phyloP scores from a whole-genome alignment of 2,888 invertebrate species.

The Chalcosyrphus nemorum region DNA sequence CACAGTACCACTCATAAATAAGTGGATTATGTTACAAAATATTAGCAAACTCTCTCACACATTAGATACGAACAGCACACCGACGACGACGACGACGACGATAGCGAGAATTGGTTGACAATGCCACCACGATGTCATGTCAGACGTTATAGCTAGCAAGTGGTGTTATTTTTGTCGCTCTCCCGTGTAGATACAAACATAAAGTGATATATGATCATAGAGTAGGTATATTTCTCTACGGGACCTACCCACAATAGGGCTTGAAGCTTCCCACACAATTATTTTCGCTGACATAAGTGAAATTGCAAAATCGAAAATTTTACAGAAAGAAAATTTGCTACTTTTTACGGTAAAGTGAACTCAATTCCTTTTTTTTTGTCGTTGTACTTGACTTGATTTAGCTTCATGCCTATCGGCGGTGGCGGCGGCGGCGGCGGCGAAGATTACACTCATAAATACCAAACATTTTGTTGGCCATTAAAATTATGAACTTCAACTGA shows the following conservation, averaged over 20 bases:
- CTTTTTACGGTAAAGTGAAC: background rate
- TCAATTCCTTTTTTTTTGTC: background rate
- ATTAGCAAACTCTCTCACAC: conserved; percentile 21
- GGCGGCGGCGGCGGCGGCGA: too few species aligned
- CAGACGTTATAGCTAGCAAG: conserved; percentile 3
- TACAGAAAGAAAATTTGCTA: background rate
- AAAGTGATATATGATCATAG: conserved; percentile 43
- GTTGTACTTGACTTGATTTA: conserved; percentile 26
- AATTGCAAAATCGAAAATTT: conserved; percentile 22
- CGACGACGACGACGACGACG: background rate
- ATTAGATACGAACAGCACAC: too few species aligned
- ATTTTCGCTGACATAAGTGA: conserved; percentile 19
- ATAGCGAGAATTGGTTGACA: conserved; percentile 39
- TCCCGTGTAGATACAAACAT: conserved; percentile 9
- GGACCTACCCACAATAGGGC: conserved; percentile 7
- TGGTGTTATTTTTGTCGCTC: conserved; percentile 24
- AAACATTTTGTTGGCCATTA: background rate
- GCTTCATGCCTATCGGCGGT: background rate
- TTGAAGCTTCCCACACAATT: conserved; percentile 42
- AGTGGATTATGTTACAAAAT: conserved; percentile 55
- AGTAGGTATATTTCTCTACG: background rate
- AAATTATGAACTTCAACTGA: background rate
- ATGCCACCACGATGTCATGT: conserved; percentile 27
- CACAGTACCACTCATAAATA: conserved; percentile 22
- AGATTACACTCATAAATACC: conserved; percentile 16